Conservation (phyloP, 2,797 vertebrate species). For the Hypotaenidia okinawae region DNA sequence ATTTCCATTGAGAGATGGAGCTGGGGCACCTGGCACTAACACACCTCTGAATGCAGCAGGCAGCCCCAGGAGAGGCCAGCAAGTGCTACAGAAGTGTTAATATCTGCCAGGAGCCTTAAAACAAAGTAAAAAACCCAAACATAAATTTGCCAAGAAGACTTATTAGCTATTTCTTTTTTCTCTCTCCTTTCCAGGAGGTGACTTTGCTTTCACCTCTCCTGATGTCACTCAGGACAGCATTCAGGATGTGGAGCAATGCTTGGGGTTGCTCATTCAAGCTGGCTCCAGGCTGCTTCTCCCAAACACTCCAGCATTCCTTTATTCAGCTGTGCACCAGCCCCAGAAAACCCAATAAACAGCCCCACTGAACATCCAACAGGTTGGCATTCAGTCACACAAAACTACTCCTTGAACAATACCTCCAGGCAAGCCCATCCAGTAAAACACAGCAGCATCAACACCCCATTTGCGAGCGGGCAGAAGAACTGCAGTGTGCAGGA, state of each 20-base stretch:
- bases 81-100: not conserved
- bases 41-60: not conserved
- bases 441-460: accelerated
- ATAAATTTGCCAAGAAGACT: not conserved
- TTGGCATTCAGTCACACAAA: not conserved
- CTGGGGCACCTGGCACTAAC: accelerated
- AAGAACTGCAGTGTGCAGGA: not conserved
- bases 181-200: not conserved
- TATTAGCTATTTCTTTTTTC: not conserved
- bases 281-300: not conserved
- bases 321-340: not conserved
- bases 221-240: not conserved
- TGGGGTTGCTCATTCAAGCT: not conserved
- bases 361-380: not conserved
- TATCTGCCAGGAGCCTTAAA: not conserved
- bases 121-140: not conserved
- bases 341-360: not conserved
- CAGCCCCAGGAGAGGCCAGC: not conserved
- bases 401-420: not conserved
- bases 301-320: not conserved
- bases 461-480: not conserved
- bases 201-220: not conserved
- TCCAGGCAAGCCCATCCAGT: not conserved
- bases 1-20: not conserved
- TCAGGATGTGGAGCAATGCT: not conserved